Evolutionary conservation across 1,140 invertebrate species (phyloP), one percentile per base, ranked within the genome.

Genomic region (Leptonema lineaticorne): DNA sequence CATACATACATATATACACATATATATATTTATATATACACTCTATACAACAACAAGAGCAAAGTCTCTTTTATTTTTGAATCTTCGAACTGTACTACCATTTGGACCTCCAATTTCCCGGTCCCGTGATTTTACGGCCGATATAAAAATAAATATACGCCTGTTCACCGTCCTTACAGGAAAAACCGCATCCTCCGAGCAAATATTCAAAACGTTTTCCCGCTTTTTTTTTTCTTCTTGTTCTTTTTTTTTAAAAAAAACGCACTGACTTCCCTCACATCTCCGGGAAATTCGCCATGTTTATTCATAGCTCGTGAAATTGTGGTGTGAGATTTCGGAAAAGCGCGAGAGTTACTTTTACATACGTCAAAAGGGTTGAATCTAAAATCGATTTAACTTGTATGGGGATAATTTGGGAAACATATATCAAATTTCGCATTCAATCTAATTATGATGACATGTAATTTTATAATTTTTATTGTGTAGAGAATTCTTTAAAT

Each of bases 131-230:
- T 53, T 53, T 53, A 53, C 50, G 27, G 22, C 50, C 50, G 50
- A 53, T 53, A 53, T 53, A 53, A 53, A 53, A 53, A 53, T 53
- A 53, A 53, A 53, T 22, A 53, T 26, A 53, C 50, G 46, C 46
- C 22, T 20, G n/a, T 18, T 20, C 46, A n/a, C 5, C 46, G n/a
- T 48, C 20, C 46, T 1, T 11, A 11, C 46, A 18, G 46, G 16
- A 46, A n/a, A 9, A 41, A 9, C 37, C 37, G 11, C 37, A 41
- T 9, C 37, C 37, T 14, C 37, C 37, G 37, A 41, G 16, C 11
- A 41, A 41, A 41, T 41, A 41, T 41, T 41, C 37, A 41, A 41
- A 41, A 41, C 37, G 37, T 41, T 16, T 16, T 41, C 30, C 5
- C 30, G 30, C 30, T 3, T n/a, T n/a, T n/a, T n/a, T n/a, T n/a